phyloP scores from a whole-genome alignment of 2,888 invertebrate species.

The Chrysotoxum bicinctum region DNA sequence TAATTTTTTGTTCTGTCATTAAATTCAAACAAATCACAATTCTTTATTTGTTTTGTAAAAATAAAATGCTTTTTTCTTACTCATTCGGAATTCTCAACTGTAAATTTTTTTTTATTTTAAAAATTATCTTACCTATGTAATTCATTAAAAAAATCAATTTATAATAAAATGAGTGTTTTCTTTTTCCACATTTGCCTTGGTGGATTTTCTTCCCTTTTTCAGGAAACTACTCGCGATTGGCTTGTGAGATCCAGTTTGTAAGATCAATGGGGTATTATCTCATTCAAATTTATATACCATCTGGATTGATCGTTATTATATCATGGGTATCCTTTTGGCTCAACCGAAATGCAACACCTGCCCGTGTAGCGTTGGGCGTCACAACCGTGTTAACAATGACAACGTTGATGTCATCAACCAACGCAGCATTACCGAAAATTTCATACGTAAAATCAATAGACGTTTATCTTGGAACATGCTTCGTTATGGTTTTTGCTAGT shows the following conservation, averaged over 20 bases:
- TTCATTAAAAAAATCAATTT: constrained; percentile 49
- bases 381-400: constrained; percentile 99
- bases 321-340: constrained; percentile 99
- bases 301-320: constrained; percentile 97
- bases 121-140: not conserved
- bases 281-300: constrained; percentile 99
- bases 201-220: constrained; percentile 75
- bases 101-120: constrained; percentile 17
- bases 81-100: constrained; percentile 21
- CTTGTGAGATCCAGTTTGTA: constrained; percentile 98
- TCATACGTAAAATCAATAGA: constrained; percentile 99
- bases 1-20: constrained; percentile 52
- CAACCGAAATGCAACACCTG: constrained; percentile 96
- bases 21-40: constrained; percentile 42
- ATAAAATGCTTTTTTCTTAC: constrained; percentile 57
- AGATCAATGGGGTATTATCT: constrained; percentile 99
- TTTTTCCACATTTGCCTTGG: constrained; percentile 67
- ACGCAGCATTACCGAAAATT: constrained; percentile 98
- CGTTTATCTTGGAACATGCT: constrained; percentile 98
- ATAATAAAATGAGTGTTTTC: constrained; percentile 75
- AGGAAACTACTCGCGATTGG: constrained; percentile 98
- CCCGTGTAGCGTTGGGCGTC: constrained; percentile 95
- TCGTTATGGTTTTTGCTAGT: constrained; percentile 99
- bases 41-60: constrained; percentile 65
- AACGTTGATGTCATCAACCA: constrained; percentile 97